A percentile compares a stretch with the other conserved stretches of the same genome.
These are phyloP conservation scores for Acleris emargana DNA, from an alignment of 2,888 invertebrate species.

Conservation along the genomic window DNA sequence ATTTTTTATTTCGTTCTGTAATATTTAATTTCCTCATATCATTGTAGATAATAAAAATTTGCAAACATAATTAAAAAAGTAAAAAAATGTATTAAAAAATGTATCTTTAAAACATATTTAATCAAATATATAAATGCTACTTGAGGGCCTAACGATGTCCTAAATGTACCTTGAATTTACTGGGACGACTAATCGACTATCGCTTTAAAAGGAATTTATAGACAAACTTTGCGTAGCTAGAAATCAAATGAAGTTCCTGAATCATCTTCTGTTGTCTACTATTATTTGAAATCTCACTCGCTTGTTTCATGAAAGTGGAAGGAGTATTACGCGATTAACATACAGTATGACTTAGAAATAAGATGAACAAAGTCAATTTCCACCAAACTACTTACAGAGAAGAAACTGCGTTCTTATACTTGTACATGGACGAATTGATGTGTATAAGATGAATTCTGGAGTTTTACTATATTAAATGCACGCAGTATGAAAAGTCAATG, in stretches of 20 bases:
- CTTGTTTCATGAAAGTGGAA: conserved; percentile 1
- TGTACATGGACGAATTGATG: conserved; percentile 37
- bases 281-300: conserved; percentile 11
- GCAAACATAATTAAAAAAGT: conserved; percentile 1
- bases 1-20: background rate
- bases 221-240: conserved; percentile 27
- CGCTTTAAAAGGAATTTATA: conserved; percentile 23
- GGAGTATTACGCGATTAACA: conserved; percentile 31
- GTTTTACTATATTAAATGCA: conserved; percentile 12
- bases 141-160: conserved; percentile 31
- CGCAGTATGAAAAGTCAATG: conserved; percentile 11
- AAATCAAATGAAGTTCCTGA: conserved; percentile 31
- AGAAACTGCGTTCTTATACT: conserved; percentile 44
- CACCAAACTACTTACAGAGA: conserved; percentile 46
- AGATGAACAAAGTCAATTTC: conserved; percentile 46
- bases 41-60: conserved; percentile 10
- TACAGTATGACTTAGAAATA: conserved; percentile 30
- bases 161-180: conserved; percentile 26
- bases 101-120: conserved; percentile 5
- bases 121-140: conserved; percentile 9
- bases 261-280: conserved; percentile 22
- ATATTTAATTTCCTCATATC: conserved; percentile 2
- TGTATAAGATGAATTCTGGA: conserved; percentile 19
- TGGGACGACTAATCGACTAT: conserved; percentile 29
- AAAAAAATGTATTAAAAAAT: conserved; percentile 2